Evolutionary conservation across 1,140 invertebrate genomes (phyloP).

Genomic region (Pseudomyrmex pallidus): DNA sequence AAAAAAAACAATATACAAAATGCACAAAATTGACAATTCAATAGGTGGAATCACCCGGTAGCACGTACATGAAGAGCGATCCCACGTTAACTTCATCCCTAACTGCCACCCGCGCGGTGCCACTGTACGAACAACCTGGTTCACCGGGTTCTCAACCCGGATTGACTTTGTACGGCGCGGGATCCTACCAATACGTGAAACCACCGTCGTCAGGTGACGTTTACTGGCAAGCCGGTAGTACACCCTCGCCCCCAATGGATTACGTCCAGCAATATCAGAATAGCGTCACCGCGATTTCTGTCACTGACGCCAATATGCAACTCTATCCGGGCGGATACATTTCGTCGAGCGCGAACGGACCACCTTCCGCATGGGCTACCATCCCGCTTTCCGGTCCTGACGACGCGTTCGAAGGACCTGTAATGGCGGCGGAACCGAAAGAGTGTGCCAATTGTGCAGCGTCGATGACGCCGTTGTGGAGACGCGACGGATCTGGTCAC

Average conservation of each 20-base stretch:
- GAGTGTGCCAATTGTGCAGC: slow-evolving; percentile 95
- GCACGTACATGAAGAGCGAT: slow-evolving; percentile 85
- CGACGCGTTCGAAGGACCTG: slow-evolving; percentile 76
- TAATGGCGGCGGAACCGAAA: slow-evolving; percentile 86
- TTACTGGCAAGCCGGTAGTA: slow-evolving; percentile 76
- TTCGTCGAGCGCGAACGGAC: slow-evolving; percentile 69
- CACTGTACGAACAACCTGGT: slow-evolving; percentile 85
- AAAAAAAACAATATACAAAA: not conserved
- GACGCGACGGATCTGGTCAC: slow-evolving; percentile 94
- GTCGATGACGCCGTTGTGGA: slow-evolving; percentile 94
- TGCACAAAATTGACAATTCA: not conserved
- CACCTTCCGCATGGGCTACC: slow-evolving; percentile 74
- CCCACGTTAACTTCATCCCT: slow-evolving; percentile 86
- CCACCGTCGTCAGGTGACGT: slow-evolving; percentile 69
- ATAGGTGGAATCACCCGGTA: slow-evolving; percentile 80
- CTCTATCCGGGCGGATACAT: slow-evolving; percentile 78
- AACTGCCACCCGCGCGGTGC: slow-evolving; percentile 75
- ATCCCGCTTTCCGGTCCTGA: slow-evolving; percentile 73
- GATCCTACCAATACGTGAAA: slow-evolving; percentile 82
- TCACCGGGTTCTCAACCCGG: slow-evolving; percentile 84
- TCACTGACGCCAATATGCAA: slow-evolving; percentile 77
- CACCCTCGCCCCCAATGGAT: slow-evolving; percentile 76
- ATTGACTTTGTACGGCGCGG: slow-evolving; percentile 85
- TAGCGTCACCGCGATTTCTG: slow-evolving; percentile 73
- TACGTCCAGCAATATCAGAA: slow-evolving; percentile 75